Evolutionary conservation across 2,888 invertebrate genomes (phyloP), one percentile per base, ranked within the genome.

Genomic region (Scaptomyza cyrtandrae): DNA sequence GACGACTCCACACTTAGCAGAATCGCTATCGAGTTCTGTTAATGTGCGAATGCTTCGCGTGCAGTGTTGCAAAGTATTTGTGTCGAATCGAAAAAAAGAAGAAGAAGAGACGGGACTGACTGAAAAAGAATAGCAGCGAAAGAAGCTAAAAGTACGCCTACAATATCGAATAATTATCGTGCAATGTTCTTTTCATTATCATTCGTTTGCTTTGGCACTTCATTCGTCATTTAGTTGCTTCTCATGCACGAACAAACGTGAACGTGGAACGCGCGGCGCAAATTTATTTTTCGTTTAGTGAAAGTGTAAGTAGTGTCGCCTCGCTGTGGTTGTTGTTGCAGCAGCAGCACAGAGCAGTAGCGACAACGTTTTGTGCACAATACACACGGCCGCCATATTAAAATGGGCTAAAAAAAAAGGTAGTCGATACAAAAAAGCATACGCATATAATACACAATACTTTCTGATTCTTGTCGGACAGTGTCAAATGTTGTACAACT

Each of bases 271-370:
- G 79, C 75, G 78, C 79, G 80, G 75, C 75, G 75, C 69, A 80
- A 68, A 78, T 78, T 80, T 80, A 79, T 79, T 79, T 79, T 79
- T 80, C 79, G 78, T 80, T 79, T 80, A 80, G 79, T 79, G 78
- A 79, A 79, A 79, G 78, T 79, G 78, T 79, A 80, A 80, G 79
- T 80, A 78, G 80, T 80, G 78, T 80, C 78, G 68, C 41, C 61
- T 71, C 45, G 48, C 58, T 76, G 71, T 68, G 58, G 72, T 77
- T 69, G 59, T 72, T 72, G 62, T 64, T 45, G 60, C 63, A 70
- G 54, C 50, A 60, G 68, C 73, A 61, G 65, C 54, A 10, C 9
- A 33, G 7, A 71, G 74, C 66, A 75, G 75, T 63, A 74, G 68
- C 77, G 53, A 71, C 75, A 39, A 68, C 65, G 77, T 69, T 73